These are phyloP conservation scores for Dendrolimus houi DNA, from an alignment of 2,888 invertebrate species.

Conservation along the genomic window DNA sequence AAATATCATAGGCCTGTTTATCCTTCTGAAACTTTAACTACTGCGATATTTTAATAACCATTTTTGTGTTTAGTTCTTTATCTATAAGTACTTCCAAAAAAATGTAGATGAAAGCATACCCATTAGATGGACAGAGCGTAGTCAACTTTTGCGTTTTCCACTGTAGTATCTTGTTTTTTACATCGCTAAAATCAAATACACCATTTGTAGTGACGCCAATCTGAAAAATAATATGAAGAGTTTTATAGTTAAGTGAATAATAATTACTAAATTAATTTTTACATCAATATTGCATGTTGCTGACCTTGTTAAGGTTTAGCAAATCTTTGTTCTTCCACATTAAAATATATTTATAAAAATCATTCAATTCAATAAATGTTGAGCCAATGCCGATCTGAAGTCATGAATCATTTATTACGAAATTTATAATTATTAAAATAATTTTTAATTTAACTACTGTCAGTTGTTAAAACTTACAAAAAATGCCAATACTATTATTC, in stretches of 20 bases:
- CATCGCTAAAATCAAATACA: constrained; percentile 59
- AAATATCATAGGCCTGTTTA: no score
- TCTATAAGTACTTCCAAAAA: not conserved
- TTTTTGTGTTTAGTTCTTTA: not conserved
- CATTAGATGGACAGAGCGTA: constrained; percentile 58
- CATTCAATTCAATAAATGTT: constrained; percentile 53
- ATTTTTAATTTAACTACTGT: not conserved
- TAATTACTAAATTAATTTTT: not conserved
- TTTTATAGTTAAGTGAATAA: not conserved
- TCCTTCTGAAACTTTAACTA: no score
- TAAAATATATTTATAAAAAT: constrained; percentile 55
- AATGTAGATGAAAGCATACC: constrained; percentile 23
- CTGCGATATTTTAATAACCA: no score
- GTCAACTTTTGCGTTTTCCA: constrained; percentile 68
- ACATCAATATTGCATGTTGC: constrained; percentile 13
- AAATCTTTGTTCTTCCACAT: constrained; percentile 59
- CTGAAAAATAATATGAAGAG: constrained; percentile 24
- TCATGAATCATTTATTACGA: constrained; percentile 8
- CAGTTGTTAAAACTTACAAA: constrained; percentile 26
- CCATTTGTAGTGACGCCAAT: constrained; percentile 53
- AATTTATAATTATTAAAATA: not conserved
- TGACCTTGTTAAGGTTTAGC: constrained; percentile 60
- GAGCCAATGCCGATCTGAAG: constrained; percentile 52
- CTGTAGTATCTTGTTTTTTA: constrained; percentile 66
- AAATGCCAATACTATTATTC: constrained; percentile 32